Evolutionary conservation across 2,888 invertebrate species (phyloP), one percentile per base, ranked within the genome.

Genomic region (Lordiphosa fenestrarum): DNA sequence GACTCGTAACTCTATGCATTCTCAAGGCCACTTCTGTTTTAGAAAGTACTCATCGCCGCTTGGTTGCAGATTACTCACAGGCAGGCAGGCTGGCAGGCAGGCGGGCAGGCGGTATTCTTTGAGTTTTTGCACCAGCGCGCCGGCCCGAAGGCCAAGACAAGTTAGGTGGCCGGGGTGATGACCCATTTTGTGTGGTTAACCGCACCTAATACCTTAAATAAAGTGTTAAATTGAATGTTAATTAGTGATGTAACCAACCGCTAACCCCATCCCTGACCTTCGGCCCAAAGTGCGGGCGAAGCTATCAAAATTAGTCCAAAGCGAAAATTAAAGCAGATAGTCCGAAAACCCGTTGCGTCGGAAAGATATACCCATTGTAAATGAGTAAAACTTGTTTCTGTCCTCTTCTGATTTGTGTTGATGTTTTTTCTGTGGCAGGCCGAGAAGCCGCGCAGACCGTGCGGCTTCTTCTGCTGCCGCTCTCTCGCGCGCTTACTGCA

Each of bases 351-450:
- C 57, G 57, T 72, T 63, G 69, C 65, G 65, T 42, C 19, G 23
- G 41, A 41, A 38, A 5, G 2, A 47, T 65, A 72, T 71, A 69
- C 70, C 56, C 73, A 70, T 77, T 82, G 84, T 86, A 86, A 86
- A 81, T 73, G 69, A 73, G 67, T 68, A 63, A 84, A 86, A 87
- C 87, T 84, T 69, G 87, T 84, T 84, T 52, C 15, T 53, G 40
- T 36, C 50, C 21, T 46, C 37, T 30, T 35, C 49, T 55, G 38
- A 30, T 37, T 44, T n/a, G 12, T 38, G 57, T 37, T 12, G 13
- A 25, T 25, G 6, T 7, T 7, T 25, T 25, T 25, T 25, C 7
- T 50, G 19, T 40, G 38, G 33, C 12, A 12, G 25, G 6, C 38
- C n/a, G 19, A 19, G 19, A 19, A 19, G 19, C 19, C 19, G 19